Base-by-base conservation (phyloP, 2,888 invertebrate genomes). In the Cylindroiulus punctatus region DNA sequence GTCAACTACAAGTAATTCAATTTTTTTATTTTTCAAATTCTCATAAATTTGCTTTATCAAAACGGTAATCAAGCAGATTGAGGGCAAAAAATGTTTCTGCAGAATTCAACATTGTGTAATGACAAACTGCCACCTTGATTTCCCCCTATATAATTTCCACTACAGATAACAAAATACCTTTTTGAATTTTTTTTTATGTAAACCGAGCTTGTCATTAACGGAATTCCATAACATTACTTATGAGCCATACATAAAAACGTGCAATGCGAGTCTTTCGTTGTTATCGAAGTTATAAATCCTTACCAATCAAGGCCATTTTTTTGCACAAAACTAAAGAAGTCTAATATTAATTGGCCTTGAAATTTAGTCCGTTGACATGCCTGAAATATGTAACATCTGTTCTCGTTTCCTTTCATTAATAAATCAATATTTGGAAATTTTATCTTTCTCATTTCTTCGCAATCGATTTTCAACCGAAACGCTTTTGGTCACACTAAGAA, bases 381-480 rank as follows among this genome's bases (percentile, higher is more conserved):
- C 30, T 76, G 30, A 76, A 76, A 76, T 76, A 32, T 30, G 30
- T 76, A 32, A 76, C 30, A 30, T 76, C 76, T 76, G 76, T 76
- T 76, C 76, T 26, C 17, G 76, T 76, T 76, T 14, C 76, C 76
- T 32, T 76, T 76, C 30, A 76, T 76, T 76, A 76, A 76, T 76
- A 32, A 76, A 76, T 76, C 76, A 76, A 76, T 76, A 76, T 76
- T 76, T 76, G 76, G 14, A 26, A 76, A 76, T 76, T 76, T 30
- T 32, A 76, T 76, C 76, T 76, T 30, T 17, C 65, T 65, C 22
- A 65, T 76, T 76, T 76, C 76, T 17, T 14, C 26, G 30, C 12
- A 32, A 76, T 30, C 30, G 76, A 76, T 76, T 76, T 30, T 76
- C 14, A 76, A 65, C 65, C 26, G 8, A 65, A 65, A 26, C 26